Evolutionary conservation across 2,797 vertebrate species (phyloP).

Genomic region (Gouania willdenowi): DNA sequence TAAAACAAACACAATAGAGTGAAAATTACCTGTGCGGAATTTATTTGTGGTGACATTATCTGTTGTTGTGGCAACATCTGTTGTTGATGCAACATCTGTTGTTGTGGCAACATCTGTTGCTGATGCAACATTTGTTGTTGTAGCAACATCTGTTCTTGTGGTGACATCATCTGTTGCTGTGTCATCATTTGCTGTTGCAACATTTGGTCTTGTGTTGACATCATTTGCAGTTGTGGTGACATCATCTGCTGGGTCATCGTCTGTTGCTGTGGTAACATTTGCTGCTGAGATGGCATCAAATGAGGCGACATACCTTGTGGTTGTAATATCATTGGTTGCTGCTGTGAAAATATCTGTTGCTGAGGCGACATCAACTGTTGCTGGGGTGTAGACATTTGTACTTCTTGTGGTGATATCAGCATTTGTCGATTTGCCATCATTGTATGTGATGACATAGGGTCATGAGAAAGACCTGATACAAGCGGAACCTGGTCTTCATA

Average conservation of each 20-base stretch:
- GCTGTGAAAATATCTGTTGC: constrained; percentile 19
- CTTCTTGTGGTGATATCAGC: constrained; percentile 3
- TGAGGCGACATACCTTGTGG: constrained; percentile 1
- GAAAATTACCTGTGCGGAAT: constrained; percentile 43
- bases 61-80: constrained; percentile 15
- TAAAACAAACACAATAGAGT: constrained; percentile 1
- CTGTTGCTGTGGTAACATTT: constrained; percentile 12
- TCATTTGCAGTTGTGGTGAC: constrained; percentile 3
- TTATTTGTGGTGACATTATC: constrained; percentile 14
- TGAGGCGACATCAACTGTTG: constrained; percentile 13
- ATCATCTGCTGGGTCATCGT: constrained; percentile 17
- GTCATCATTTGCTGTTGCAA: constrained; percentile 26
- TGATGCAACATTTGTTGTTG: constrained; percentile 30
- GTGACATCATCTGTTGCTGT: constrained; percentile 1
- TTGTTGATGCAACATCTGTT: no score
- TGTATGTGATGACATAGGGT: constrained; percentile 42
- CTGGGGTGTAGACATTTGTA: constrained; percentile 11
- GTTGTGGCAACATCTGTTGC: constrained; percentile 19
- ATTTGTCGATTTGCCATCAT: constrained; percentile 39
- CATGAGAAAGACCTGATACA: constrained; percentile 21
- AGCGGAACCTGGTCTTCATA: constrained; percentile 70
- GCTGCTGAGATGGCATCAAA: constrained; percentile 17
- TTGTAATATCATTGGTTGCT: constrained; percentile 15
- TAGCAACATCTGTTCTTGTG: constrained; percentile 29
- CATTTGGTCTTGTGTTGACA: constrained; percentile 24